Evolutionary conservation across 1,140 invertebrate genomes (phyloP).

Genomic region (Phthorimaea operculella): DNA sequence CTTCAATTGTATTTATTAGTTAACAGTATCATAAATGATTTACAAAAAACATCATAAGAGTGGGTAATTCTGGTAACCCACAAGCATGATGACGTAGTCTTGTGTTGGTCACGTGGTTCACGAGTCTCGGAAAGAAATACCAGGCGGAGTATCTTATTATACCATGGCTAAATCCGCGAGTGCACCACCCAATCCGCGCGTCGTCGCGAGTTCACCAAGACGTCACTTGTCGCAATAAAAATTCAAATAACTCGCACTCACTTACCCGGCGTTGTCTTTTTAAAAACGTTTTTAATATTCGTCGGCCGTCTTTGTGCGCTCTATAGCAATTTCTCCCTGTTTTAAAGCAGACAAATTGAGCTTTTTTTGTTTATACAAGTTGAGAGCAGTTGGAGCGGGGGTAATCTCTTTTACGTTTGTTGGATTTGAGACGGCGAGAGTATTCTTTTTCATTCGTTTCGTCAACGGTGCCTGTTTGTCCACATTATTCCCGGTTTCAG

Average conservation of each 20-base stretch:
- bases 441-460: slow-evolving; percentile 55
- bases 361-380: slow-evolving; percentile 65
- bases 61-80: too few species aligned
- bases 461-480: slow-evolving; percentile 54
- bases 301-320: slow-evolving; percentile 45
- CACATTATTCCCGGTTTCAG: slow-evolving; percentile 39
- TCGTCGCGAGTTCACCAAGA: slow-evolving; percentile 6
- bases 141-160: too few species aligned
- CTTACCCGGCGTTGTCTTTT: slow-evolving; percentile 43
- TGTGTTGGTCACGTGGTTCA: too few species aligned
- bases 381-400: slow-evolving; percentile 57
- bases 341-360: slow-evolving; percentile 61
- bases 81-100: too few species aligned
- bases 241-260: slow-evolving; percentile 52
- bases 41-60: too few species aligned
- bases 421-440: slow-evolving; percentile 50
- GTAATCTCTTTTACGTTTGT: slow-evolving; percentile 67
- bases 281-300: slow-evolving; percentile 66
- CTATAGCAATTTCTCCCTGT: slow-evolving; percentile 58
- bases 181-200: neutral
- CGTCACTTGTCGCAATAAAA: slow-evolving; percentile 56
- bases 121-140: too few species aligned
- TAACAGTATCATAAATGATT: too few species aligned
- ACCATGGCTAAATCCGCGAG: too few species aligned
- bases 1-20: too few species aligned